Evolutionary conservation across 2,888 invertebrate genomes (phyloP).

Genomic region (Sphaerophoria taeniata): DNA sequence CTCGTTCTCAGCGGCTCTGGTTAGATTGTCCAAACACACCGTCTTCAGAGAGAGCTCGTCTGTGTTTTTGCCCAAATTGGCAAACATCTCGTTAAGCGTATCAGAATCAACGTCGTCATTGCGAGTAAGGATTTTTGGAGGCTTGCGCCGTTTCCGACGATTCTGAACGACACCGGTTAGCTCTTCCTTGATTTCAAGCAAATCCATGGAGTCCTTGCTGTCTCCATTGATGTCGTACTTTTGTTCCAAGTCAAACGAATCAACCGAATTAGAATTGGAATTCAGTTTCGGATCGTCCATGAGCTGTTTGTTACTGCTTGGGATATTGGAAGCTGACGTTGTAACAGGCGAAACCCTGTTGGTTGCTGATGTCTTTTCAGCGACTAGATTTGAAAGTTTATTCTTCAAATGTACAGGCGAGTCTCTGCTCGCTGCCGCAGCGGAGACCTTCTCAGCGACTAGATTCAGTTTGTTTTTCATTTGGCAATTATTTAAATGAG

Average conservation of each 20-base stretch:
- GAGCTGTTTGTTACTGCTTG: conserved; percentile 18
- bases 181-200: conserved; percentile 75
- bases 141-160: conserved; percentile 69
- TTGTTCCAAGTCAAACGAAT: conserved; percentile 69
- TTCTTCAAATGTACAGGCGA: conserved; percentile 80
- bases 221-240: conserved; percentile 70
- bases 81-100: conserved; percentile 79
- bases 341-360: conserved; percentile 54
- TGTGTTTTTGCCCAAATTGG: conserved; percentile 78
- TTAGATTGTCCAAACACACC: conserved; percentile 79
- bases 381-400: conserved; percentile 75
- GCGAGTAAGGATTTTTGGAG: conserved; percentile 57
- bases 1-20: conserved; percentile 76
- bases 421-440: conserved; percentile 40
- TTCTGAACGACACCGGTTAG: conserved; percentile 34
- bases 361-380: conserved; percentile 42
- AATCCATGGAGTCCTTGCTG: conserved; percentile 74
- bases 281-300: conserved; percentile 65
- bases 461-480: conserved; percentile 81
- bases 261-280: conserved; percentile 60
- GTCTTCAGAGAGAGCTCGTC: conserved; percentile 79
- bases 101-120: conserved; percentile 74
- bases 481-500: conserved; percentile 88
- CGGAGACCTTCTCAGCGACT: conserved; percentile 55
- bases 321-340: not conserved